Conservation (phyloP, 2,888 invertebrate species). For the Thecocarcelia acutangulata region DNA sequence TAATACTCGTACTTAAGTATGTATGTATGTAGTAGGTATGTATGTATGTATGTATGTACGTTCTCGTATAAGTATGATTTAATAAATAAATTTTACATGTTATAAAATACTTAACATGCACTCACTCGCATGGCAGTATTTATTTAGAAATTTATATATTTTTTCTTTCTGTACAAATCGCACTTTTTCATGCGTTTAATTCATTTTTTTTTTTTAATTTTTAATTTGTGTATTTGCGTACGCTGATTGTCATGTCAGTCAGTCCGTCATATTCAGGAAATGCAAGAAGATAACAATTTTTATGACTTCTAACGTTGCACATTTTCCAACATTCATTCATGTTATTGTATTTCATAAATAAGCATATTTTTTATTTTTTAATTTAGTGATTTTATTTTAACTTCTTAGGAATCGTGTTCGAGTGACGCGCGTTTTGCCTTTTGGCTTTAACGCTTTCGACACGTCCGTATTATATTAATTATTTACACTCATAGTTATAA, state of each 20-base stretch:
- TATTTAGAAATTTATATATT: conserved; percentile 32
- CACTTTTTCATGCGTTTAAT: conserved; percentile 41
- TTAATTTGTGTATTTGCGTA: conserved; percentile 22
- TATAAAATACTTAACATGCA: conserved; percentile 29
- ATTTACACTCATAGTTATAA: conserved; percentile 35
- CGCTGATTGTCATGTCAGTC: conserved; percentile 27
- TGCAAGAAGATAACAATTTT: conserved; percentile 64
- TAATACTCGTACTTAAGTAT: neutral
- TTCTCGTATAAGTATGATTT: neutral
- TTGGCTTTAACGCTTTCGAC: conserved; percentile 44
- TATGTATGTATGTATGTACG: too few relatives aligned
- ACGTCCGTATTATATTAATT: conserved; percentile 45
- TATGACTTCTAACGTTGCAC: conserved; percentile 57
- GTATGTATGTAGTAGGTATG: too few relatives aligned
- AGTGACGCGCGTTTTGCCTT: conserved; percentile 15
- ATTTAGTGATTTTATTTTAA: conserved; percentile 60
- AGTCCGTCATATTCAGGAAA: conserved; percentile 65
- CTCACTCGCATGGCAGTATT: conserved; percentile 23
- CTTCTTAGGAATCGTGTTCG: conserved; percentile 52
- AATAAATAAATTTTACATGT: conserved; percentile 37
- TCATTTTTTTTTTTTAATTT: conserved; percentile 13
- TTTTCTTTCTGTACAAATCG: neutral
- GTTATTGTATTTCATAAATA: neutral
- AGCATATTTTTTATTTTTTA: conserved; percentile 2
- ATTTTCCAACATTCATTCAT: conserved; percentile 21